Evolutionary conservation across 2,113 vertebrate species (phyloP).

Genomic region (Hyla sarda): DNA sequence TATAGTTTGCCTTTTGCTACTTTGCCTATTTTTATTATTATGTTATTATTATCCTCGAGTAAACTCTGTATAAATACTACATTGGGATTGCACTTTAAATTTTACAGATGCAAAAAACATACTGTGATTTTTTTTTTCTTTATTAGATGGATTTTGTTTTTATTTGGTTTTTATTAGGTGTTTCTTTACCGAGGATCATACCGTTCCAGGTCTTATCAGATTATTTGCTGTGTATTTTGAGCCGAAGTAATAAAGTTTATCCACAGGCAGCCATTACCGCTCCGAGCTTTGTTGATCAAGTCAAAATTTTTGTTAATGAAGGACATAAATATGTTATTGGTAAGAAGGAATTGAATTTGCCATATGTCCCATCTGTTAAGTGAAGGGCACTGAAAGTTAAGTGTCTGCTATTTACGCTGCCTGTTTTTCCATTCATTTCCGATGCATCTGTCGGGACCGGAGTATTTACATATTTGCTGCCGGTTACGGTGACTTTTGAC

Average conservation of each 20-base stretch:
- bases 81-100: no score
- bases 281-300: background rate
- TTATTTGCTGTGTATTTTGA: background rate
- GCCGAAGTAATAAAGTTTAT: background rate
- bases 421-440: background rate
- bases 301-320: constrained; percentile 29
- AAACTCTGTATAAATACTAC: no score
- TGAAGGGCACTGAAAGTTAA: constrained; percentile 55
- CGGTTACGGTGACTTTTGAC: background rate
- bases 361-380: constrained; percentile 38
- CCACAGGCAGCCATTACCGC: constrained; percentile 15
- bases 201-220: background rate
- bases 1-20: no score
- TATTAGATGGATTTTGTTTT: background rate
- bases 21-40: no score
- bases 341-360: constrained; percentile 38
- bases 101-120: no score
- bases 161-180: no score
- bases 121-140: background rate
- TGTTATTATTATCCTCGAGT: no score
- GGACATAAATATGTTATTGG: constrained; percentile 41
- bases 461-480: constrained; percentile 27
- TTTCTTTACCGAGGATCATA: background rate
- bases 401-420: constrained; percentile 5
- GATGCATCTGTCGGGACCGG: constrained; percentile 23